Evolutionary conservation across 2,888 invertebrate genomes (phyloP).

Genomic region (Gari tellinella): DNA sequence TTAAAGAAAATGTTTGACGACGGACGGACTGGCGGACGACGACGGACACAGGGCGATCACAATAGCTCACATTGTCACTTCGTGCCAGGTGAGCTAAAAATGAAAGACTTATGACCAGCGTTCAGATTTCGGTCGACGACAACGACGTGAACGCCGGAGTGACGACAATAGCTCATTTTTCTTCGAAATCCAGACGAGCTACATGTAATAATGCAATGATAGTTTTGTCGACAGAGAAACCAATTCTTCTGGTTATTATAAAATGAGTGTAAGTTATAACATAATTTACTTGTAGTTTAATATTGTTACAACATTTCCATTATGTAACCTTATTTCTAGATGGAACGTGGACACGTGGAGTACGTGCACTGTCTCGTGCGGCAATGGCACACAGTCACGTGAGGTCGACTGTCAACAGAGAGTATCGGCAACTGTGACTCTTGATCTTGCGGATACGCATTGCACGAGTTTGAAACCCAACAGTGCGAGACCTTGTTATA

Average conservation of each 20-base stretch:
- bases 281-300: too few species aligned
- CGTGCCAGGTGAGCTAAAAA: too few species aligned
- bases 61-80: too few species aligned
- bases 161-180: not conserved
- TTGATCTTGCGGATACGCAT: constrained; percentile 88
- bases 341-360: constrained; percentile 94
- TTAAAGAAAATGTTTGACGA: too few species aligned
- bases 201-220: not conserved
- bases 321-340: constrained; percentile 85
- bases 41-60: too few species aligned
- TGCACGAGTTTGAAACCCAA: constrained; percentile 86
- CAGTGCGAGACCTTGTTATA: constrained; percentile 74
- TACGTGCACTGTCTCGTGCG: constrained; percentile 91
- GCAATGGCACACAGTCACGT: constrained; percentile 90
- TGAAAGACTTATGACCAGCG: too few species aligned
- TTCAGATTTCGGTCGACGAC: too few species aligned
- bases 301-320: too few species aligned
- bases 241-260: not conserved
- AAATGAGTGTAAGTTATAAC: not conserved
- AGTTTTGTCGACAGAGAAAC: not conserved
- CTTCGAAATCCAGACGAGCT: not conserved
- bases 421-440: constrained; percentile 85
- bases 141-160: too few species aligned
- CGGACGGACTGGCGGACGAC: too few species aligned
- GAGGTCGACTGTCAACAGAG: constrained; percentile 90